These are phyloP conservation scores for Pangasius larnaudii DNA, from an alignment of 2,797 vertebrate species.

Conservation along the genomic window DNA sequence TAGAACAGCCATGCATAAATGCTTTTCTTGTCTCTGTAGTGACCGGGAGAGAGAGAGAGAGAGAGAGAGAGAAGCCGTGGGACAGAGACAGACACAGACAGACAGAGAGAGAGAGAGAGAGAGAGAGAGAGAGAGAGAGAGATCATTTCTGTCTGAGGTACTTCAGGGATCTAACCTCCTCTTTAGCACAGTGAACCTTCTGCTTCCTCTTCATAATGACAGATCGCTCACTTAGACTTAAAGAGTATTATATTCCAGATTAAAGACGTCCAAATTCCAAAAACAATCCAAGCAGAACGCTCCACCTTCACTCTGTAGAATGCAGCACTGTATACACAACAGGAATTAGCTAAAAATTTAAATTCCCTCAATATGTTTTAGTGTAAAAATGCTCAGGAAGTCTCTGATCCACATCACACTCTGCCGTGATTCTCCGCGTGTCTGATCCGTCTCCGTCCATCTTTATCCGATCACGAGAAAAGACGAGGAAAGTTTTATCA, in stretches of 20 bases:
- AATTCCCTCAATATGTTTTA: not conserved
- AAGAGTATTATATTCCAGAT: constrained; percentile 17
- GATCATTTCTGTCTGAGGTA: not conserved
- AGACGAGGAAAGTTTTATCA: not conserved
- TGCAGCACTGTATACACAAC: not conserved
- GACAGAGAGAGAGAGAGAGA: not conserved
- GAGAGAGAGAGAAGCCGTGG: not conserved
- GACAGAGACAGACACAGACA: not conserved
- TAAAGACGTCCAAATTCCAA: constrained; percentile 13
- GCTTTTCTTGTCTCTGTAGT: constrained; percentile 23
- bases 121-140: not conserved
- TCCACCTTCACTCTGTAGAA: not conserved
- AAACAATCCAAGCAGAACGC: not conserved
- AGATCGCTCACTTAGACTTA: not conserved
- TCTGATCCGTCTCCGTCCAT: not conserved
- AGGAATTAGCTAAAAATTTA: not conserved
- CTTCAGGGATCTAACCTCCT: constrained; percentile 3
- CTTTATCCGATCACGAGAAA: not conserved
- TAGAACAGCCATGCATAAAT: constrained; percentile 27
- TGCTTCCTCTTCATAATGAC: constrained; percentile 9
- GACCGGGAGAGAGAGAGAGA: not conserved
- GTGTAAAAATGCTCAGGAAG: not conserved
- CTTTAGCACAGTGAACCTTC: constrained; percentile 16
- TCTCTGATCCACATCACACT: not conserved
- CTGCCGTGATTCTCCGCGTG: not conserved